Percentiles rank a stretch among this genome's conserved stretches.
Conservation (phyloP, 1,140 invertebrate species). For the Ylistrum balloti region DNA sequence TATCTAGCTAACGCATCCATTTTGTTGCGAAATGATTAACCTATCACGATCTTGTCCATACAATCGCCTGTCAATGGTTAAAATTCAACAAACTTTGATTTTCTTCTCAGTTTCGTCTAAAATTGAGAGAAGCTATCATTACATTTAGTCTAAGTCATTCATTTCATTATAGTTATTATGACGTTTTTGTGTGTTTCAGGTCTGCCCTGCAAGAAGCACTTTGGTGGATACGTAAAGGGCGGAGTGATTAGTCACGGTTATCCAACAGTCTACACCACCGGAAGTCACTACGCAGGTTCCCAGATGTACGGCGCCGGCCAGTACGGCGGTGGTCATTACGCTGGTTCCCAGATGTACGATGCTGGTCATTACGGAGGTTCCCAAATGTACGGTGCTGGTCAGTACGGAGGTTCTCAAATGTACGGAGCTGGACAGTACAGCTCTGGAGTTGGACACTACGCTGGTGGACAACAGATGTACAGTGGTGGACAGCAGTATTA, state of each 20-base stretch:
- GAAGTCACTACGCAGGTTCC: background rate
- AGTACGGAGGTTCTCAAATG: background rate
- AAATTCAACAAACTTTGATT: no score
- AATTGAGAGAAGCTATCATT: no score
- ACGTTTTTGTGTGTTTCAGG: background rate
- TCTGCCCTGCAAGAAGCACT: conserved; percentile 13
- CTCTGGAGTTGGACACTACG: background rate
- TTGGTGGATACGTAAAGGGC: background rate
- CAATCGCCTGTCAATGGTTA: no score
- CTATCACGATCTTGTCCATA: no score
- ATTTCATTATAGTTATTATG: no score
- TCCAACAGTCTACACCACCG: background rate
- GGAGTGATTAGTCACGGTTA: background rate
- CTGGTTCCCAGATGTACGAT: conserved; percentile 6
- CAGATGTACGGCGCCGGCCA: background rate
- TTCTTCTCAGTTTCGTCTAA: no score
- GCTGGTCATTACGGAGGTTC: background rate
- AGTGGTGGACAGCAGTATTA: background rate
- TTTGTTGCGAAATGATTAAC: no score
- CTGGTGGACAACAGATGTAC: background rate
- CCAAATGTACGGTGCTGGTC: background rate
- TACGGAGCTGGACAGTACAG: background rate
- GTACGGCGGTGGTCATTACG: background rate
- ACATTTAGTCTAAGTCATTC: no score
- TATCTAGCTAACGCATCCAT: no score